These are phyloP conservation scores for Caenorhabditis latens DNA, from an alignment of 1,140 invertebrate genomes.

Conservation along the genomic window DNA sequence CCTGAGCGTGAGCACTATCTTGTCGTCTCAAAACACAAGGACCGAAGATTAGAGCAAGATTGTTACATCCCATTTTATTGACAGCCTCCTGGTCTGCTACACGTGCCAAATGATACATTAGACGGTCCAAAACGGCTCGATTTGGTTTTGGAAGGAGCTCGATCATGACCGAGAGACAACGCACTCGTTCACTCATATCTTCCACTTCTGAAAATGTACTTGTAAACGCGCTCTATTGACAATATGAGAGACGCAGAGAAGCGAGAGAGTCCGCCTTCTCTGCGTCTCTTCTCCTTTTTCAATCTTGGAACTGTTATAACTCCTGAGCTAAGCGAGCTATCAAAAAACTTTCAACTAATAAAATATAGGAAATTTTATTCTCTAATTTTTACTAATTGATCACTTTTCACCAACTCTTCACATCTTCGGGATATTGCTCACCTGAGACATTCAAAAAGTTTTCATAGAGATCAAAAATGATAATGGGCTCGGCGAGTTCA, in stretches of 20 bases:
- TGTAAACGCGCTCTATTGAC: no score
- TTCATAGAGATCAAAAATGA: constrained; percentile 93
- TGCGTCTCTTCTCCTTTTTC: no score
- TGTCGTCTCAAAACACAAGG: constrained; percentile 91
- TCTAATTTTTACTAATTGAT: no score
- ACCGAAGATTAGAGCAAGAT: constrained; percentile 93
- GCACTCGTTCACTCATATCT: constrained; percentile 86
- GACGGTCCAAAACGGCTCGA: constrained; percentile 89
- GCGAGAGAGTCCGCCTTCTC: no score
- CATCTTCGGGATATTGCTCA: constrained; percentile 72
- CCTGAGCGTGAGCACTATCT: constrained; percentile 85
- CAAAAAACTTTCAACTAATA: constrained; percentile 6
- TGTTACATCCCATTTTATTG: constrained; percentile 92
- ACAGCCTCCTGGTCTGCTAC: constrained; percentile 83
- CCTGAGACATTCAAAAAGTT: constrained; percentile 85
- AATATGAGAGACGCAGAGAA: no score
- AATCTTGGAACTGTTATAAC: no score
- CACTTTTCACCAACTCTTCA: no score
- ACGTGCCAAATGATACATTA: constrained; percentile 92
- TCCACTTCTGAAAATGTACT: constrained; percentile 82
- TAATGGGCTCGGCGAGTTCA: constrained; percentile 91
- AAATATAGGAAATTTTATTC: no score
- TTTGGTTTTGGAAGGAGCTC: constrained; percentile 90
- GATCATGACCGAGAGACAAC: constrained; percentile 87
- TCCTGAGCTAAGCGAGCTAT: no score